These are phyloP conservation scores for Matsumurasca onukii DNA, from an alignment of 1,140 invertebrate species.

Conservation along the genomic window DNA sequence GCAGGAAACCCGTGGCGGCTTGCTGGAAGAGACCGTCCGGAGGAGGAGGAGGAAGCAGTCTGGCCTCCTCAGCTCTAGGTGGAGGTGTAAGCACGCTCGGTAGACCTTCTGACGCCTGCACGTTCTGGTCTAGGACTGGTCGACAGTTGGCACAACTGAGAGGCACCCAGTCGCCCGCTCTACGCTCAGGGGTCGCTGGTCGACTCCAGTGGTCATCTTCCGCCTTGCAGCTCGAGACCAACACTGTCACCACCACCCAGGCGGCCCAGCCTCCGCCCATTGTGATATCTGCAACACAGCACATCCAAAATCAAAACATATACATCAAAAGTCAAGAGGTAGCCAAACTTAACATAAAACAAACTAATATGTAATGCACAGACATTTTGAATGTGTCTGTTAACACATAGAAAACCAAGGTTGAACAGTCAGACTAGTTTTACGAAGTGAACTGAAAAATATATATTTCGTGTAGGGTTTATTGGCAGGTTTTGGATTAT, in stretches of 20 bases:
- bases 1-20: conserved; percentile 24
- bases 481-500: too few species aligned
- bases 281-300: too few species aligned
- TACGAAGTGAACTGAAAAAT: too few species aligned
- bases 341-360: too few species aligned
- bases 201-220: conserved; percentile 35
- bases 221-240: not conserved
- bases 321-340: too few species aligned
- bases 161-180: conserved; percentile 36
- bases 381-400: too few species aligned
- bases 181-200: conserved; percentile 20
- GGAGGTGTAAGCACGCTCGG: conserved; percentile 32
- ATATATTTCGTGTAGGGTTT: too few species aligned
- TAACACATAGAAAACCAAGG: too few species aligned
- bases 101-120: conserved; percentile 3
- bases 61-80: conserved; percentile 13
- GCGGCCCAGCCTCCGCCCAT: conserved; percentile 2
- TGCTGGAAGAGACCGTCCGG: conserved; percentile 14
- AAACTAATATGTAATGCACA: too few species aligned
- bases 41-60: conserved; percentile 27
- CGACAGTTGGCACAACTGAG: conserved; percentile 22
- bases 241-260: not conserved
- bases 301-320: too few species aligned
- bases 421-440: too few species aligned
- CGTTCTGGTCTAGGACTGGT: conserved; percentile 1